Conservation (phyloP, 2,888 invertebrate species). For the Megaustenia siamemsis region DNA sequence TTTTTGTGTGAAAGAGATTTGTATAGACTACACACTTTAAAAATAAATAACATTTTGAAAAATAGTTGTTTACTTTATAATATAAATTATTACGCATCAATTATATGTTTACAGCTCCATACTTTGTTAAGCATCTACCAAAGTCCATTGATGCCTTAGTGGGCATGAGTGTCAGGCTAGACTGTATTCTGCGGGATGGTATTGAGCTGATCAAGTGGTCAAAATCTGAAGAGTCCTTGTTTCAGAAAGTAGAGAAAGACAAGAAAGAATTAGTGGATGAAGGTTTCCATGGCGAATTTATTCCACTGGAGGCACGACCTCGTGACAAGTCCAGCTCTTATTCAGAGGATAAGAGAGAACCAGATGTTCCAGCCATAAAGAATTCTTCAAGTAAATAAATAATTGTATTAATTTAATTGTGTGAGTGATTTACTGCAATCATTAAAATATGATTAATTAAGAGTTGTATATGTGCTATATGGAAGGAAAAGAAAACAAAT, state of each 20-base stretch:
- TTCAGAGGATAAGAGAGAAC: neutral
- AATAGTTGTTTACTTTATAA: too few species aligned
- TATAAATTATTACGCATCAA: too few species aligned
- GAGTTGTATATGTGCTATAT: too few species aligned
- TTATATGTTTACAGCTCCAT: slow-evolving; percentile 70
- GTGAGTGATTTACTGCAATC: too few species aligned
- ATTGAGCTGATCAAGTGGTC: slow-evolving; percentile 67
- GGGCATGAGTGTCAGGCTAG: slow-evolving; percentile 74
- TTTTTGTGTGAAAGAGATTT: too few species aligned
- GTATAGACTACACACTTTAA: too few species aligned
- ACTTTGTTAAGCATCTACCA: slow-evolving; percentile 75
- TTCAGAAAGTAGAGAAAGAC: slow-evolving; percentile 60
- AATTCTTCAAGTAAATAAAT: neutral
- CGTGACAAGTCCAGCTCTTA: neutral
- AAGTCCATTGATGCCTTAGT: slow-evolving; percentile 73
- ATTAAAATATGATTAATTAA: too few species aligned
- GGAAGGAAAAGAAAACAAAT: too few species aligned
- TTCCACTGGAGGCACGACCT: slow-evolving; percentile 57
- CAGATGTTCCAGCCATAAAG: neutral
- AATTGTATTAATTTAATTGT: too few species aligned
- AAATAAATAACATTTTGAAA: too few species aligned
- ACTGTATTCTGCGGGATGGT: slow-evolving; percentile 88
- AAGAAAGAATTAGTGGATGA: slow-evolving; percentile 65
- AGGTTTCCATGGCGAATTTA: slow-evolving; percentile 71
- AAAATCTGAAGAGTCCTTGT: slow-evolving; percentile 46